Percentiles rank a stretch among this genome's conserved stretches.
Conservation (phyloP, 64 coral and sea anemone genomes). For the Montipora sp. region DNA sequence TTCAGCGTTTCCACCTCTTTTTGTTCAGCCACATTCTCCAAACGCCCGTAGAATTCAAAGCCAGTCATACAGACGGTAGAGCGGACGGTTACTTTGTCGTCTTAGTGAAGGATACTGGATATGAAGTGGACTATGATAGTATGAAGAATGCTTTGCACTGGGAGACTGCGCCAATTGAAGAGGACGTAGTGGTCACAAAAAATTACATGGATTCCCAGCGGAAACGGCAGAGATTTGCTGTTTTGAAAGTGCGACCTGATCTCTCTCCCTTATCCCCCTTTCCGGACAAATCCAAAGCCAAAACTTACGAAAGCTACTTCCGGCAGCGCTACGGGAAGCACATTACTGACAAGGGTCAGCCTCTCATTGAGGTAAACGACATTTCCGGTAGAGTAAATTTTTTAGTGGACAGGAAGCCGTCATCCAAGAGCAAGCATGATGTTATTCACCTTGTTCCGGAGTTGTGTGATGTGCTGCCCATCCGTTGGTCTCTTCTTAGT, state of each 20-base stretch:
- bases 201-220: not conserved
- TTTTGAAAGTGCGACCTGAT: slow-evolving; percentile 53
- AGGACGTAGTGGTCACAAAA: slow-evolving; percentile 14
- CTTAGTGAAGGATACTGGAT: not conserved
- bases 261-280: slow-evolving; percentile 64
- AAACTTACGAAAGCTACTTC: slow-evolving; percentile 79
- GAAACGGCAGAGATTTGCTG: slow-evolving; percentile 24
- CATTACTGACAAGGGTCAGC: slow-evolving; percentile 49
- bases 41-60: slow-evolving; percentile 10
- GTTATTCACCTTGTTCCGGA: slow-evolving; percentile 75
- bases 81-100: slow-evolving; percentile 67
- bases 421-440: slow-evolving; percentile 28
- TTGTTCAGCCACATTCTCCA: slow-evolving; percentile 65
- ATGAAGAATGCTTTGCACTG: not conserved
- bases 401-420: slow-evolving; percentile 66
- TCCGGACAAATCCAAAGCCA: slow-evolving; percentile 73
- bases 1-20: slow-evolving; percentile 38
- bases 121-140: not conserved
- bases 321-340: not conserved
- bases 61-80: not conserved
- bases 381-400: slow-evolving; percentile 71
- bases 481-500: slow-evolving; percentile 39
- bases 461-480: slow-evolving; percentile 36
- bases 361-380: slow-evolving; percentile 59
- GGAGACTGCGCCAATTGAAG: not conserved